Percentiles rank a stretch among this genome's conserved stretches.
phyloP scores from a whole-genome alignment of 1,140 invertebrate species.

The Rhopalosiphum padi region DNA sequence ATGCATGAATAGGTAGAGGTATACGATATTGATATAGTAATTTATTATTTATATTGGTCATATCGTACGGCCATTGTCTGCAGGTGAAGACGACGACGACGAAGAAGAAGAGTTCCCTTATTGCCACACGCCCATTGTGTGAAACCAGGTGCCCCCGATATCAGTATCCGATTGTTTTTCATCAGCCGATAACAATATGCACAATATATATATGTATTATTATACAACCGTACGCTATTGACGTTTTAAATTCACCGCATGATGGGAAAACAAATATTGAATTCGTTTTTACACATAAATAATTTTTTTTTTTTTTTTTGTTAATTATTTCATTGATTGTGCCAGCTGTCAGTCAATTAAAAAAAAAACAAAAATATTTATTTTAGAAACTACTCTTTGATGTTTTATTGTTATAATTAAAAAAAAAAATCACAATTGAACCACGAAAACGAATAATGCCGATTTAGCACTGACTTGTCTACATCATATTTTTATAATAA shows the following conservation, averaged over 20 bases:
- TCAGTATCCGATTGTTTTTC: constrained; percentile 46
- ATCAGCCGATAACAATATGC: constrained; percentile 30
- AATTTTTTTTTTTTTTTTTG: neutral
- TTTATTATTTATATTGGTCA: constrained; percentile 25
- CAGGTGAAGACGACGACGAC: neutral
- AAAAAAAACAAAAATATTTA: neutral
- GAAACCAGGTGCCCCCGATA: constrained; percentile 45
- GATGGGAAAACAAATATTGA: neutral
- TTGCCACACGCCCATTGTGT: constrained; percentile 15
- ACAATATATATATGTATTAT: neutral
- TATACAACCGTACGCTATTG: neutral
- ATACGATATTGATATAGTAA: neutral
- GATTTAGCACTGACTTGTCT: neutral
- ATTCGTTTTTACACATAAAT: neutral
- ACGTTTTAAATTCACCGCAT: constrained; percentile 7
- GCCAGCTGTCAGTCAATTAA: neutral
- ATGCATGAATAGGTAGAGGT: neutral
- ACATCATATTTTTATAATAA: neutral
- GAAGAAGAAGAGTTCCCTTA: neutral
- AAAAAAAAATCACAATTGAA: neutral
- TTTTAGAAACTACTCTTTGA: neutral
- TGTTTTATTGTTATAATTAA: neutral
- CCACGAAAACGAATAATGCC: neutral
- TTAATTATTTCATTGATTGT: constrained; percentile 13
- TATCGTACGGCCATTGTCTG: constrained; percentile 25